These are phyloP conservation scores for Pterobdella sp. DNA, from an alignment of 2,888 invertebrate species.

Conservation along the genomic window DNA sequence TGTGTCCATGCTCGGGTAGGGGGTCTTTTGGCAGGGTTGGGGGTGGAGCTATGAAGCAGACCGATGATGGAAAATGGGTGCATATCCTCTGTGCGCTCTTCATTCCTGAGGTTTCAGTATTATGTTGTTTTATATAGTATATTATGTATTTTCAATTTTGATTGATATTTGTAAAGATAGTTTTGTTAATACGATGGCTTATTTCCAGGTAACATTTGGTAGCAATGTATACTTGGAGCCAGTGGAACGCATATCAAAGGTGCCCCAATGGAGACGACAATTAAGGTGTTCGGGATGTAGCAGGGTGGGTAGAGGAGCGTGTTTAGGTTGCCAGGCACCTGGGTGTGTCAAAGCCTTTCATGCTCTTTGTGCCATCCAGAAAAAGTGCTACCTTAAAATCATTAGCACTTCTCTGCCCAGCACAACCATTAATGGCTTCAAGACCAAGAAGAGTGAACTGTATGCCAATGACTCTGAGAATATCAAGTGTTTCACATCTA, in stretches of 20 bases:
- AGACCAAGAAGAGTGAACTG: not conserved
- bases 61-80: conserved; percentile 88
- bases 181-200: too few species aligned
- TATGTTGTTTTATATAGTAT: not conserved
- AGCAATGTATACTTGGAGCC: conserved; percentile 95
- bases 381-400: conserved; percentile 65
- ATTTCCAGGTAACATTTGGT: conserved; percentile 58
- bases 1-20: conserved; percentile 76
- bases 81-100: conserved; percentile 97
- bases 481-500: conserved; percentile 13
- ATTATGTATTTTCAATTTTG: not conserved
- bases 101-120: conserved; percentile 77
- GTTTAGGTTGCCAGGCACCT: conserved; percentile 92
- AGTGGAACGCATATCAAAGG: conserved; percentile 89
- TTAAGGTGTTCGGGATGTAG: conserved; percentile 90
- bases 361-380: conserved; percentile 93
- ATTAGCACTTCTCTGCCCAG: not conserved
- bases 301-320: conserved; percentile 68
- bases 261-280: conserved; percentile 88
- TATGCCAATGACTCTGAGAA: not conserved
- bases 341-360: conserved; percentile 96
- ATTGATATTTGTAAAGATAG: not conserved
- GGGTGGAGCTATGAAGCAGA: conserved; percentile 96
- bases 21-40: conserved; percentile 55
- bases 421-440: not conserved